Evolutionary conservation across 2,888 invertebrate species (phyloP), one percentile per base, ranked within the genome.

Genomic region (Microplitis deprimator): DNA sequence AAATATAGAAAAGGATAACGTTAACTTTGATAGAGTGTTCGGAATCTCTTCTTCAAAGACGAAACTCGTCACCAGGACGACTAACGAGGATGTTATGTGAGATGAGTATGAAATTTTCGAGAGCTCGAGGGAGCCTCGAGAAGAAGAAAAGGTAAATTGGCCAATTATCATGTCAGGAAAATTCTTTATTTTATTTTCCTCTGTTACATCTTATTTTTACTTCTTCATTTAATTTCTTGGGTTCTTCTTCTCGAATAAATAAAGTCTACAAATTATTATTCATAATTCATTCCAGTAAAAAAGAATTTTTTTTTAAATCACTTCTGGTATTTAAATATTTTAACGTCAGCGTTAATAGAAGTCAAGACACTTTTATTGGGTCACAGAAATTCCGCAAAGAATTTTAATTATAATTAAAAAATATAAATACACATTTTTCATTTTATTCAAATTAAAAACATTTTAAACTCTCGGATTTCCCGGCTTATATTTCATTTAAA

Each of bases 151-250:
- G 75, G 79, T 80, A 13, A 83, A 81, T 82, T 81, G 80, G 82
- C 74, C 85, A 84, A 85, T 83, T 84, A 84, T 82, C 79, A 79
- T 16, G 29, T 6, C 76, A 75, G 16, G 6, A n/a, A 17, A 60
- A 78, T 72, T 81, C 79, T 50, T 13, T 50, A 8, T 50, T 50
- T 50, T 50, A 50, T 50, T 50, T 50, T 50, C 50, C 10, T 5
- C 2, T 79, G 84, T 85, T 38, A 67, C 82, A 82, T 84, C 82
- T 83, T 81, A 82, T 79, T 79, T 79, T 79, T 79, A 81, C 75
- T 38, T 20, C 65, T 8, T 50, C 20, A 8, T 61, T 29, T 17
- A 67, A 61, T 77, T 61, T 39, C 74, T 73, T 68, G 69, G 68
- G 68, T 61, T 62, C 39, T 39, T 61, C 17, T 68, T 29, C 61